Evolutionary conservation across 2,113 vertebrate species (phyloP).

Genomic region (Meles meles): DNA sequence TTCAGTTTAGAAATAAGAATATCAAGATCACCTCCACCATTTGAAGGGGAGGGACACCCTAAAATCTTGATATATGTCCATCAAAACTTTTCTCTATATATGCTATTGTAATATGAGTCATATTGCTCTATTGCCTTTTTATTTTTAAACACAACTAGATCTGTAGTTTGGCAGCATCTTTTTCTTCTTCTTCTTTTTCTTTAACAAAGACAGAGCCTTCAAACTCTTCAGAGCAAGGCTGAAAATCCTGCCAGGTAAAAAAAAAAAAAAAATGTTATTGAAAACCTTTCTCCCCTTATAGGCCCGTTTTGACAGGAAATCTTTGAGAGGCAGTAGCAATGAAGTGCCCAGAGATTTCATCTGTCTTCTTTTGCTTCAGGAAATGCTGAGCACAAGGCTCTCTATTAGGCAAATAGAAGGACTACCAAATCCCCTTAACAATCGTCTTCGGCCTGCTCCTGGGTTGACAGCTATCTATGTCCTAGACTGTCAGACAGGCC

Average conservation of each 20-base stretch:
- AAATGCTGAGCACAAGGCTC: conserved; percentile 95
- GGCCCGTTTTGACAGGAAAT: conserved; percentile 99
- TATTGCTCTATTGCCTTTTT: conserved; percentile 79
- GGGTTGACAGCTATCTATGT: conserved; percentile 94
- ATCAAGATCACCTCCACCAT: conserved; percentile 81
- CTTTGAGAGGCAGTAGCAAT: conserved; percentile 95
- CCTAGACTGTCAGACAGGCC: conserved; percentile 92
- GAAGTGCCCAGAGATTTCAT: conserved; percentile 99
- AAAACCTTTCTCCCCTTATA: conserved; percentile 96
- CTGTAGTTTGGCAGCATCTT: conserved; percentile 78
- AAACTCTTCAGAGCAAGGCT: conserved; percentile 87
- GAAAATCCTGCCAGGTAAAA: conserved; percentile 88
- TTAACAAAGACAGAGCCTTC: conserved; percentile 84
- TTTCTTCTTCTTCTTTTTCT: conserved; percentile 29
- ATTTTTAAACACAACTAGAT: conserved; percentile 82
- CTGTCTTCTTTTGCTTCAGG: conserved; percentile 97
- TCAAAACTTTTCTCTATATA: conserved; percentile 78
- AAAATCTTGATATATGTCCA: conserved; percentile 79
- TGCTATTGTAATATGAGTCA: conserved; percentile 78
- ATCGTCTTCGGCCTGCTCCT: conserved; percentile 85
- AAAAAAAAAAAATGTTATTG: conserved; percentile 87
- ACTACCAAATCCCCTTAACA: conserved; percentile 89
- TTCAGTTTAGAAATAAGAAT: conserved; percentile 75
- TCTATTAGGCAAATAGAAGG: conserved; percentile 98
- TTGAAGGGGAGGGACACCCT: conserved; percentile 57